Conservation (phyloP, 1,140 invertebrate genomes). For the Venustaconcha ellipsiformis region DNA sequence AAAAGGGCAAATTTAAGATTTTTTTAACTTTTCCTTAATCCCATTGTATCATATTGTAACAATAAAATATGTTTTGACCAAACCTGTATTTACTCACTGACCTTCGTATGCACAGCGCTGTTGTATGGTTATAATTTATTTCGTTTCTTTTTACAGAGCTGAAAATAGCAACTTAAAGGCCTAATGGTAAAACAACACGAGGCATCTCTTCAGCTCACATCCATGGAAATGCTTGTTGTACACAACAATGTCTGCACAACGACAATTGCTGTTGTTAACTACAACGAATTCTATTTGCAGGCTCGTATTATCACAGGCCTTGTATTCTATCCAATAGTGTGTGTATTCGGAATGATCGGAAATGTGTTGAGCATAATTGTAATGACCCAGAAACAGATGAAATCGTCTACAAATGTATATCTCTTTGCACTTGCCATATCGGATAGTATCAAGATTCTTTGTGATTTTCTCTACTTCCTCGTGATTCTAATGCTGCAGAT, state of each 20-base stretch:
- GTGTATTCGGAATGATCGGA: constrained; percentile 79
- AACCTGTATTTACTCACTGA: too few relatives aligned
- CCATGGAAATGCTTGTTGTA: constrained; percentile 30
- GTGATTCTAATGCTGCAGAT: constrained; percentile 71
- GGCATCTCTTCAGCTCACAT: constrained; percentile 39
- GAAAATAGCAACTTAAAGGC: too few relatives aligned
- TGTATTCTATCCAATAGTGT: constrained; percentile 78
- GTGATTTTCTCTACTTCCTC: constrained; percentile 77
- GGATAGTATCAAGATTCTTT: constrained; percentile 80
- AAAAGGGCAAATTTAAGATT: too few relatives aligned
- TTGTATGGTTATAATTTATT: too few relatives aligned
- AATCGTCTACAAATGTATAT: constrained; percentile 81
- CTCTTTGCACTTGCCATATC: constrained; percentile 81
- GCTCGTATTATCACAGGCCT: constrained; percentile 62
- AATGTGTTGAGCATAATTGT: constrained; percentile 82
- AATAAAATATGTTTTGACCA: too few relatives aligned
- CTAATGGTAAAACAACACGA: constrained; percentile 21
- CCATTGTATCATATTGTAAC: too few relatives aligned
- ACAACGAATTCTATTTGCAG: constrained; percentile 55
- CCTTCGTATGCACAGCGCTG: too few relatives aligned
- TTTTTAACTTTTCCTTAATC: too few relatives aligned
- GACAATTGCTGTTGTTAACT: constrained; percentile 20
- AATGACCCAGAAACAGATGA: constrained; percentile 79
- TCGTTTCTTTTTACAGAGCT: too few relatives aligned
- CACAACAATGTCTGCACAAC: neutral